A percentile compares a stretch with the other conserved stretches of the same genome.
phyloP scores from a whole-genome alignment of 2,113 vertebrate genomes.

The Daboia siamensis region DNA sequence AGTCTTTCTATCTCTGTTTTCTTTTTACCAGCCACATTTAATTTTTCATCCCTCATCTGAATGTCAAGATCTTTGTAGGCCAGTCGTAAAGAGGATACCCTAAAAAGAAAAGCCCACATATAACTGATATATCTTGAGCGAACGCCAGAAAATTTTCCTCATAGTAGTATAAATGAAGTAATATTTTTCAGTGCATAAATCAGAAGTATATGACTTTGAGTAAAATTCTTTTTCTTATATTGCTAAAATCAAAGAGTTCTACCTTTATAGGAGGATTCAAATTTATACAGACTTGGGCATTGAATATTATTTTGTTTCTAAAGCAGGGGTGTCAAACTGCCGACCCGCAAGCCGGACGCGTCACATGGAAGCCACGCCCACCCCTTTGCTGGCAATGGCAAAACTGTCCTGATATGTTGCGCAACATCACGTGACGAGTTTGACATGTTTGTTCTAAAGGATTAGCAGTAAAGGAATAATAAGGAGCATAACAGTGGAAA shows the following conservation, averaged over 20 bases:
- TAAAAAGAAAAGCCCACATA: conserved; percentile 53
- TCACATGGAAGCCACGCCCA: no score
- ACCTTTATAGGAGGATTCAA: neutral
- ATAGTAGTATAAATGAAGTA: neutral
- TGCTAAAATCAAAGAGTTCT: neutral
- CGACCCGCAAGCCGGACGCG: no score
- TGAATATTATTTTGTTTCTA: neutral
- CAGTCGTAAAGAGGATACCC: conserved; percentile 79
- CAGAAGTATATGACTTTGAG: neutral
- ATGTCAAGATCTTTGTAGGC: conserved; percentile 87
- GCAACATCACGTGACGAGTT: no score
- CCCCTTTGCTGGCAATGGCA: no score
- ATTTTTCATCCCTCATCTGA: conserved; percentile 78
- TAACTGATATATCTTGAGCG: neutral
- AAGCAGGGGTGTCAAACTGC: no score
- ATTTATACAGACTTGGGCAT: neutral
- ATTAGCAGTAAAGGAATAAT: neutral
- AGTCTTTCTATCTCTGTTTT: conserved; percentile 85
- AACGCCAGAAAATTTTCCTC: neutral
- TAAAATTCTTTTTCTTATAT: neutral
- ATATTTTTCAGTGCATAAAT: neutral
- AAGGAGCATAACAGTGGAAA: neutral
- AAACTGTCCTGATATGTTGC: no score
- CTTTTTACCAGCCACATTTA: conserved; percentile 76
- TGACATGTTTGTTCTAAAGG: neutral